Base-by-base conservation (phyloP, 2,113 vertebrate genomes). In the Notechis scutatus region DNA sequence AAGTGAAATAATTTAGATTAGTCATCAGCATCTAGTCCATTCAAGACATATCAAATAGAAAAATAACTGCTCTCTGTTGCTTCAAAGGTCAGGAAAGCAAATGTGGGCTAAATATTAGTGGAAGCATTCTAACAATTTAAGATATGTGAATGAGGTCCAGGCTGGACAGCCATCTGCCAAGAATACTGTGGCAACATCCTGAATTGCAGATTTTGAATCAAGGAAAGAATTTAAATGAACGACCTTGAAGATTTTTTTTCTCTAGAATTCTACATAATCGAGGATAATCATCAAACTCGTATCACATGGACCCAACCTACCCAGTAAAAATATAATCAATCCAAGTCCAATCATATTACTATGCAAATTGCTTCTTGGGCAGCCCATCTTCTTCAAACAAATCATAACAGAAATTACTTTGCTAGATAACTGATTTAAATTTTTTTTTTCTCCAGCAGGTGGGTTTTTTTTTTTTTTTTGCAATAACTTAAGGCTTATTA, bases 401-500 rank as follows among this genome's bases (percentile, higher is more conserved):
- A 15, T 91, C 85, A 87, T 47, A 69, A 90, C 23, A 54, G 39
- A 12, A 59, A 45, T 6, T 89, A 87, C 56, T 3, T 34, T 94
- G 59, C 0, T 91, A 92, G 92, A 94, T 24, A 92, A 89, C 94
- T 91, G 89, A 88, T 86, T 93, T 94, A 34, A 42, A 42, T 0
- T 89, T 91, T 91, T 12, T 92, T 92, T 90, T 1, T 10, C 18
- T 64, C 64, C 5, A 64, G 89, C 74, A 61, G 91, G 1, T 85
- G 45, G 45, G 45, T 45, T 4, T 2, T 45, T 91, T 91, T 26
- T 3, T 64, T 91, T 24, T 4, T 64, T 90, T 86, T 42, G 54
- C 85, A 94, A 92, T 86, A 92, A 88, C 21, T 86, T 85, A 87
- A 74, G 94, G 90, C 34, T 95, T 93, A 95, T 95, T 91, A 95